A percentile compares a stretch with the other conserved stretches of the same genome.
Conservation (phyloP, 2,797 vertebrate species). For the Amblyraja radiata region DNA sequence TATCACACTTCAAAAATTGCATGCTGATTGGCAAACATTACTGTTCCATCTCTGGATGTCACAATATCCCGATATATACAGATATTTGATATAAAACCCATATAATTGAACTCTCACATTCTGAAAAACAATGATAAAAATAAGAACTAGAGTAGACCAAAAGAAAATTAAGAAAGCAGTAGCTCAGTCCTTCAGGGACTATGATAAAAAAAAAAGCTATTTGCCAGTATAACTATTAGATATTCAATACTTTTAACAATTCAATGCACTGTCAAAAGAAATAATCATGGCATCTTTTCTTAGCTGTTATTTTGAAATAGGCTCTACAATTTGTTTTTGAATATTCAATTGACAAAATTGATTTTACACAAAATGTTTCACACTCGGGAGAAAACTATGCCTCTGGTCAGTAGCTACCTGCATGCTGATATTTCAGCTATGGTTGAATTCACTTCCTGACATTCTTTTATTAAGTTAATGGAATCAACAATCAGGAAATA, state of each 20-base stretch:
- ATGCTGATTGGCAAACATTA: slow-evolving; percentile 35
- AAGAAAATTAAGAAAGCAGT: slow-evolving; percentile 4
- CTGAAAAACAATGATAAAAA: slow-evolving; percentile 24
- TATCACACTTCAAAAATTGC: slow-evolving; percentile 34
- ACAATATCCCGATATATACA: slow-evolving; percentile 34
- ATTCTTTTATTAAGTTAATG: too few relatives aligned
- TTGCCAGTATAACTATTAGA: slow-evolving; percentile 16
- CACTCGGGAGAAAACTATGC: not conserved
- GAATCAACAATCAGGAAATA: too few relatives aligned
- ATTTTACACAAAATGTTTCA: not conserved
- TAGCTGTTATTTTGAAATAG: not conserved
- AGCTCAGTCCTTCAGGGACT: slow-evolving; percentile 15
- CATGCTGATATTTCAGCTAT: too few relatives aligned
- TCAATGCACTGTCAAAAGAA: slow-evolving; percentile 10
- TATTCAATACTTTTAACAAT: slow-evolving; percentile 11
- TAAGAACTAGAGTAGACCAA: slow-evolving; percentile 5
- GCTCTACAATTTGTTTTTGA: not conserved
- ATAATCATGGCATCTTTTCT: not conserved
- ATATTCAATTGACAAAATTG: slow-evolving; percentile 13
- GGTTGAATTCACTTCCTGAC: too few relatives aligned
- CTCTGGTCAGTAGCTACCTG: too few relatives aligned
- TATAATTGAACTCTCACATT: slow-evolving; percentile 27
- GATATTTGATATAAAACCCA: slow-evolving; percentile 36
- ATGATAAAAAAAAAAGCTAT: not conserved
- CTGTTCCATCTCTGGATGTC: slow-evolving; percentile 17